Base-by-base conservation (phyloP, 2,113 vertebrate species). In the Dunckerocampus dactyliophorus region DNA sequence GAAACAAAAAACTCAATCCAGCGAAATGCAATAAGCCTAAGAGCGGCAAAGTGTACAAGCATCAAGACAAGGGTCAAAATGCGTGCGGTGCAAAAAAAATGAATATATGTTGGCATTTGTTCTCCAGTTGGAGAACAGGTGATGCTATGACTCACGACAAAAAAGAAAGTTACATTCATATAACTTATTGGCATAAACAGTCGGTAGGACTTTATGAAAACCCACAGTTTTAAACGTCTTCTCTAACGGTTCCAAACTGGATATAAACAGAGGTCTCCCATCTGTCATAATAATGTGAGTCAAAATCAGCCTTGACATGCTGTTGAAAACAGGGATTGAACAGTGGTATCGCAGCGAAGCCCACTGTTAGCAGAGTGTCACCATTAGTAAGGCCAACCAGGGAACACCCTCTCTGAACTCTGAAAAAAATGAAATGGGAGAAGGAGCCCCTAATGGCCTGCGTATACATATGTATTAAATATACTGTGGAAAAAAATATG, bases 281-380 rank as follows among this genome's bases (percentile, higher is more conserved):
- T 55, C 53, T 54, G 52, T 54, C 53, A 39, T 39, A 39, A 9
- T 13, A 39, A 55, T 39, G 34, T 39, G 53, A 39, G 17, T 20
- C 53, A 55, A 19, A 20, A 39, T 55, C 11, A 39, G 53, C n/a
- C 9, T 20, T 20, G 53, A 39, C 53, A 55, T 55, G 53, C 53
- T 39, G 53, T 14, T 55, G 53, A 55, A 55, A 55, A 55, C 31
- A 39, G 53, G 53, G 53, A 55, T 39, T 55, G 16, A 54, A 34
- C 28, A 39, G 37, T 54, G 52, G n/a, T n/a, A n/a, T 17, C 11
- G n/a, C 52, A n/a, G 28, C 17, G 10, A 37, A 54, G 31, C 52
- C 31, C 53, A 55, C 53, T 55, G 53, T 55, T 55, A 55, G 31
- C 53, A 39, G 53, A 55, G 31, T 55, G 31, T 19, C 53, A 55